Evolutionary conservation across 2,888 invertebrate species (phyloP).

Genomic region (Choreutis nemorana): DNA sequence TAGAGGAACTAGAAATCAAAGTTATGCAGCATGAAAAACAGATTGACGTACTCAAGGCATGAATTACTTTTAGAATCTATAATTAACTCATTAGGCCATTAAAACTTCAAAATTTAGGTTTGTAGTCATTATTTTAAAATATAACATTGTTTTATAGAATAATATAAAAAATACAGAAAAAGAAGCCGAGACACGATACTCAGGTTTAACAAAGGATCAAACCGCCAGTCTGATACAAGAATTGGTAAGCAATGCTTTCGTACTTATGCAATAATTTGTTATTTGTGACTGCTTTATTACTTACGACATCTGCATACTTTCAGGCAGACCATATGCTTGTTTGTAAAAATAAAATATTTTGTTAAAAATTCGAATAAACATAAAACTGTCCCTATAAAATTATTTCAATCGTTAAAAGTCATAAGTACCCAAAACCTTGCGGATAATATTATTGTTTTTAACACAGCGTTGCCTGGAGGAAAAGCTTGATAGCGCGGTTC

Average conservation of each 20-base stretch:
- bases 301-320: neutral
- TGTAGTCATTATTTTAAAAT: neutral
- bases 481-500: constrained; percentile 69
- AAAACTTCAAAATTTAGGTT: no score
- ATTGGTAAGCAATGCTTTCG: constrained; percentile 66
- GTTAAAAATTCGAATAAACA: no score
- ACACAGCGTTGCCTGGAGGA: constrained; percentile 68
- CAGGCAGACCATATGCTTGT: no score
- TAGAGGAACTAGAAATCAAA: constrained; percentile 45
- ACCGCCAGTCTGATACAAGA: constrained; percentile 72
- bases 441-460: neutral
- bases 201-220: constrained; percentile 71
- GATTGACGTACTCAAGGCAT: constrained; percentile 40
- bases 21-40: constrained; percentile 42
- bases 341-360: no score
- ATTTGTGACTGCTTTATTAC: no score
- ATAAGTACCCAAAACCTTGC: neutral
- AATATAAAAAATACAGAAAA: constrained; percentile 45
- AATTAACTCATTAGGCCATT: no score
- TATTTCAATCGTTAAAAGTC: no score
- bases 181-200: constrained; percentile 55
- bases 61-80: no score
- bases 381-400: no score
- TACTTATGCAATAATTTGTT: no score
- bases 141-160: constrained; percentile 25